phyloP scores from a whole-genome alignment of 2,797 vertebrate species.

The Enteromius argenteus region DNA sequence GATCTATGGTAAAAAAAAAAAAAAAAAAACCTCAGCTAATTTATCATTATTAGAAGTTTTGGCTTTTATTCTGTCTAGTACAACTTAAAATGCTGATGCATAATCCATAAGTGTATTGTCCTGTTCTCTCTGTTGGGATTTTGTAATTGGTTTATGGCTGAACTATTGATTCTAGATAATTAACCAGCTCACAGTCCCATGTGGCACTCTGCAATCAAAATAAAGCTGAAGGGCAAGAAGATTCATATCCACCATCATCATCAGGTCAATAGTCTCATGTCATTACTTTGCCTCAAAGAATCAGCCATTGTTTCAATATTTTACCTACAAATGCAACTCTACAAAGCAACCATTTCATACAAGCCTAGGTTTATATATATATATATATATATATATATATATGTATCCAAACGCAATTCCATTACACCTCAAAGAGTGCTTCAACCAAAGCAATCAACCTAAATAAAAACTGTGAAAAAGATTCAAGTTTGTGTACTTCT shows the following conservation, averaged over 20 bases:
- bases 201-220: slow-evolving; percentile 27
- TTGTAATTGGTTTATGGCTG: slow-evolving; percentile 42
- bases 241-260: slow-evolving; percentile 30
- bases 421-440: background rate
- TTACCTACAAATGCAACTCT: background rate
- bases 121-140: background rate
- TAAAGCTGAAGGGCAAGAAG: slow-evolving; percentile 20
- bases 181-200: slow-evolving; percentile 15
- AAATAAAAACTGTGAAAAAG: background rate
- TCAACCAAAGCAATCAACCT: background rate
- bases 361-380: background rate
- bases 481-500: background rate
- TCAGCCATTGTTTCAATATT: background rate
- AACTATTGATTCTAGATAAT: slow-evolving; percentile 48
- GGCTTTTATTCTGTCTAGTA: background rate
- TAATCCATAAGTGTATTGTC: slow-evolving; percentile 17
- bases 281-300: background rate
- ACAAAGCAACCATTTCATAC: background rate
- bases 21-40: slow-evolving; percentile 7
- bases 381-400: background rate
- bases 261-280: background rate
- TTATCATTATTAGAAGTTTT: slow-evolving; percentile 33
- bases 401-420: background rate
- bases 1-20: background rate
- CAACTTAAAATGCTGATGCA: slow-evolving; percentile 36